Percentiles rank a stretch among this genome's conserved stretches.
These are phyloP conservation scores for Dasypus novemcinctus DNA, from an alignment of 2,113 vertebrate genomes.

Conservation along the genomic window DNA sequence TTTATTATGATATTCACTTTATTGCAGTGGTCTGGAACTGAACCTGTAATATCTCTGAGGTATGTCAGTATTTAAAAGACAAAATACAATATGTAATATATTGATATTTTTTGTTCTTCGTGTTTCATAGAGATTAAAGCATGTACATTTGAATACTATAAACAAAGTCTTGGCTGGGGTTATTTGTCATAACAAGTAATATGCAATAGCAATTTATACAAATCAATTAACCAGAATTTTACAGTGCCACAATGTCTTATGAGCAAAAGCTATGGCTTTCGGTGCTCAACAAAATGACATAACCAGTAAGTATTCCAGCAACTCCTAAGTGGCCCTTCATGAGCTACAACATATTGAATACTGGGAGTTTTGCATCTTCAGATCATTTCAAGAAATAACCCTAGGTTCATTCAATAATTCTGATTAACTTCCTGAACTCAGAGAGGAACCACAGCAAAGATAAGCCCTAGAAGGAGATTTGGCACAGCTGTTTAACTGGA, in stretches of 20 bases:
- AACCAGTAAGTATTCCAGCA: not conserved
- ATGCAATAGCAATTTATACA: conserved; percentile 15
- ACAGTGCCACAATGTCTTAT: not conserved
- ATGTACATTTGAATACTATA: not conserved
- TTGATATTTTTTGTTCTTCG: conserved; percentile 15
- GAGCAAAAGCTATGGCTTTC: not conserved
- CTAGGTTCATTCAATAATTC: not conserved
- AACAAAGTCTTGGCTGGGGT: conserved; percentile 17
- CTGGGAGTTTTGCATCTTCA: not conserved
- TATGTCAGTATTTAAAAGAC: not conserved
- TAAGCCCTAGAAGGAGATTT: not conserved
- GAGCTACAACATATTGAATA: not conserved
- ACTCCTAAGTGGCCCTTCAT: not conserved
- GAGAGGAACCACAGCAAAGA: not conserved
- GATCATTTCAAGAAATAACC: not conserved
- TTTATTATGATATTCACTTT: too few relatives aligned
- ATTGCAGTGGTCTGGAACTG: too few relatives aligned
- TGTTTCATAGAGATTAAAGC: not conserved
- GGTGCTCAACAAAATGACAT: not conserved
- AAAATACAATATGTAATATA: not conserved
- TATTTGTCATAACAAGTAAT: conserved; percentile 45
- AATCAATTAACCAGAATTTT: not conserved
- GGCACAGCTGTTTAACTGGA: not conserved
- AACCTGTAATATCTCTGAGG: too few relatives aligned
- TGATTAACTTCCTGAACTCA: not conserved